phyloP scores from a whole-genome alignment of 2,797 vertebrate species.

The Australoheros facetus region DNA sequence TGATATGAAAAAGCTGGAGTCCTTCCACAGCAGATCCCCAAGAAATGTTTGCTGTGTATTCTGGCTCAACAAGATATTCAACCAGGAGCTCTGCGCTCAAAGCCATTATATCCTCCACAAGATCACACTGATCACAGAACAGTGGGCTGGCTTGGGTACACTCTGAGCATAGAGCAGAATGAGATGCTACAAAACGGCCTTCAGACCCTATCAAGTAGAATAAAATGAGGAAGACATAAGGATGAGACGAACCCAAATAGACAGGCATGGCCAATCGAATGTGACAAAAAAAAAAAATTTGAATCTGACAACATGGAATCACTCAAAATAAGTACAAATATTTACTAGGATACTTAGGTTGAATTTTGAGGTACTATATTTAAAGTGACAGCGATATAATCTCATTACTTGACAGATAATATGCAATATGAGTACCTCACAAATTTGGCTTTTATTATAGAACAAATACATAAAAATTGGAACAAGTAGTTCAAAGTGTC shows the following conservation, averaged over 20 bases:
- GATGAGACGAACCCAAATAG: neutral
- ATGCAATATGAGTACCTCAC: neutral
- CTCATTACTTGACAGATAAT: neutral
- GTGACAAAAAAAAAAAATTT: neutral
- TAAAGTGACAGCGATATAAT: neutral
- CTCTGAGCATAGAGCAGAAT: constrained; percentile 4
- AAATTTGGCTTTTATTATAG: neutral
- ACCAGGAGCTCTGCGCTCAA: constrained; percentile 18
- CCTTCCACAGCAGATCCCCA: constrained; percentile 9
- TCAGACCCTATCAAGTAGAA: neutral
- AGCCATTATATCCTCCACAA: constrained; percentile 30
- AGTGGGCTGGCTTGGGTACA: neutral
- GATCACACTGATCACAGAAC: constrained; percentile 32
- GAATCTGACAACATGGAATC: neutral
- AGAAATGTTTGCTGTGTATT: constrained; percentile 33
- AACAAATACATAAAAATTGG: neutral
- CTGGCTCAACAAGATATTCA: constrained; percentile 31
- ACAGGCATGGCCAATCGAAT: neutral
- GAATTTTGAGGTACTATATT: neutral
- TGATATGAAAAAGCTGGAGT: constrained; percentile 12
- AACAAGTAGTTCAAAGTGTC: neutral
- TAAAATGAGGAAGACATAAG: neutral
- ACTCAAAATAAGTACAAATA: neutral
- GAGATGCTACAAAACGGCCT: neutral
- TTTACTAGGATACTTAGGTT: neutral